Evolutionary conservation across 2,113 vertebrate species (phyloP).

Genomic region (Phodopus roborovskii): DNA sequence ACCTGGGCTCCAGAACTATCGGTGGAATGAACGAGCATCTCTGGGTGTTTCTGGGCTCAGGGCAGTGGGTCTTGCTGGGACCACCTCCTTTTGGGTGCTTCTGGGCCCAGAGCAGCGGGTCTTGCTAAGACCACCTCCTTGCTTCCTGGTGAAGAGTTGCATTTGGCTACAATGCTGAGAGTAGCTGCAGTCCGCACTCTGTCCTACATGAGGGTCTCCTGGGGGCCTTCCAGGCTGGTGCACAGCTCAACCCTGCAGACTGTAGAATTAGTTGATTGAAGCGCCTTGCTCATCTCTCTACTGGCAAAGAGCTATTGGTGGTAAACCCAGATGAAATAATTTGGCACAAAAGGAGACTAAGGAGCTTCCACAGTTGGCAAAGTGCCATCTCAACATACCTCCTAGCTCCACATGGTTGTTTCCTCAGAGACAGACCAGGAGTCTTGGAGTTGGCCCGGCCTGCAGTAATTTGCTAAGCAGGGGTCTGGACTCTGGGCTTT

Average conservation of each 20-base stretch:
- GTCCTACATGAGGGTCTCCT: background rate
- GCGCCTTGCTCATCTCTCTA: background rate
- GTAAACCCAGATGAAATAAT: background rate
- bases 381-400: accelerated
- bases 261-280: too few relatives aligned
- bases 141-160: background rate
- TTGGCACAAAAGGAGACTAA: background rate
- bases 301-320: background rate
- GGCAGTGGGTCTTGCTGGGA: background rate
- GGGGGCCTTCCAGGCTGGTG: background rate
- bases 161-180: background rate
- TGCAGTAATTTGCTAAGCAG: background rate
- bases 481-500: background rate
- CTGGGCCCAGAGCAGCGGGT: background rate
- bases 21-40: background rate
- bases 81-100: background rate
- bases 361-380: too few relatives aligned
- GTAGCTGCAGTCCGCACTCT: accelerated
- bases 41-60: background rate
- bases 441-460: background rate
- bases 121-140: background rate
- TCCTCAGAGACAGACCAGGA: background rate
- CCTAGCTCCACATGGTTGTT: background rate
- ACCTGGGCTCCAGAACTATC: too few relatives aligned
- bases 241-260: background rate